Evolutionary conservation across 2,113 vertebrate species (phyloP), one percentile per base, ranked within the genome.

Genomic region (Pipa parva): DNA sequence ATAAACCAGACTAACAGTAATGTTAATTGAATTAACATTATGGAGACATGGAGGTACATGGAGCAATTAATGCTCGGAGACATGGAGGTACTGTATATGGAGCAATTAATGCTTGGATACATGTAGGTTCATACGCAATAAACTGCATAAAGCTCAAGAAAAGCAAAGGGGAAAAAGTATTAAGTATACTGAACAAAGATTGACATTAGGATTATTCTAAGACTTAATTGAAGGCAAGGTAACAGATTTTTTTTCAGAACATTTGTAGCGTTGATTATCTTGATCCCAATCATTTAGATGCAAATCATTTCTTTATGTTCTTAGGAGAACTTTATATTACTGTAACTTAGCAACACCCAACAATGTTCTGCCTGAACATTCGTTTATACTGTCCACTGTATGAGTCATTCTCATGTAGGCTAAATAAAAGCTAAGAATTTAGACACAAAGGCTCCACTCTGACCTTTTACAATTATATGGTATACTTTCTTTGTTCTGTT

Each of bases 251-350:
- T 56, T 66, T 52, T 57, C 37, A 18, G 18, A 26, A 25, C 27
- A 58, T 66, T 37, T 57, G 37, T 29, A 57, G 39, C 26, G 11
- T 25, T 8, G 10, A 27, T 56, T 52, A 24, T 66, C 39, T 57
- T 66, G 52, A 66, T 66, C 39, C 11, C 5, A 22, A 13, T 48
- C 39, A 66, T 66, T 66, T 48, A 57, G 56, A 66, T 57, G 63
- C 63, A 58, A 48, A 66, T 48, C 39, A 57, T 68, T 51, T 59
- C 45, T n/a, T n/a, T n/a, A n/a, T n/a, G n/a, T 59, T 68, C 64
- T 68, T 56, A 10, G 28, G 45, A 51, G 64, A 59, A 24, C 49
- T 58, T 59, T 26, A 59, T 50, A 68, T 21, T 39, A 42, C 28
- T 59, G 42, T 59, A 52, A 60, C 65, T 18, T 60, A 69, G 65